Percentiles rank a stretch among this genome's conserved stretches.
Evolutionary conservation across 2,113 vertebrate species (phyloP).

Genomic region (Xiphophorus hellerii): DNA sequence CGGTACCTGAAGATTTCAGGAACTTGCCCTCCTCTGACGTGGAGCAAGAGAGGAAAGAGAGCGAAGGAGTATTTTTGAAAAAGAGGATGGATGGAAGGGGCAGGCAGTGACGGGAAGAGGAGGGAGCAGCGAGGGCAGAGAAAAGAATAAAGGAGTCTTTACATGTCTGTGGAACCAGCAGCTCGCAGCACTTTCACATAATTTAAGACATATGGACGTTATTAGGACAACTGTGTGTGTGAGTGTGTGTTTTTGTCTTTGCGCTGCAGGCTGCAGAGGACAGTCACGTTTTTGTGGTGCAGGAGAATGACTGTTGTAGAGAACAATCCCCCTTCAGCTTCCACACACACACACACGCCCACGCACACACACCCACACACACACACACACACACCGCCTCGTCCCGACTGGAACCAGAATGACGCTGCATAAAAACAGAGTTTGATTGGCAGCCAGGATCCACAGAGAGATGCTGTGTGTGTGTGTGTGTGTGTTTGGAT

Average conservation of each 20-base stretch:
- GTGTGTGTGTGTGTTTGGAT: conserved; percentile 42
- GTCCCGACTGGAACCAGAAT: conserved; percentile 38
- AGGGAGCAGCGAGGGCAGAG: conserved; percentile 31
- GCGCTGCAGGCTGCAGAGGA: conserved; percentile 62
- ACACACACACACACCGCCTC: not conserved
- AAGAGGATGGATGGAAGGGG: conserved; percentile 33
- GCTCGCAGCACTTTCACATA: conserved; percentile 77
- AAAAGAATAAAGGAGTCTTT: conserved; percentile 75
- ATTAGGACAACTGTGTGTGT: conserved; percentile 67
- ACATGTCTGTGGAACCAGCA: conserved; percentile 76
- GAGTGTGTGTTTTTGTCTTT: conserved; percentile 45
- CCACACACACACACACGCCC: not conserved
- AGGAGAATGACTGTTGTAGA: conserved; percentile 54
- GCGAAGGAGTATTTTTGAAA: conserved; percentile 1
- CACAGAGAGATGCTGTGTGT: conserved; percentile 25
- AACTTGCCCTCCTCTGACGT: not conserved
- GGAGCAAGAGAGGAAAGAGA: conserved; percentile 4
- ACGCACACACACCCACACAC: conserved; percentile 6
- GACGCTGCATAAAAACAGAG: conserved; percentile 50
- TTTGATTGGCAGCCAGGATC: conserved; percentile 52
- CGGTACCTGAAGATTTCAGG: not conserved
- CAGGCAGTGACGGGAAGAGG: conserved; percentile 18
- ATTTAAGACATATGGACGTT: conserved; percentile 79
- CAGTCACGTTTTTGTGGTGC: conserved; percentile 73
- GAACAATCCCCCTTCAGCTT: conserved; percentile 31